Percentiles rank a stretch among this genome's conserved stretches.
phyloP scores from a whole-genome alignment of 2,888 invertebrate species.

The Folsomia manolachei region DNA sequence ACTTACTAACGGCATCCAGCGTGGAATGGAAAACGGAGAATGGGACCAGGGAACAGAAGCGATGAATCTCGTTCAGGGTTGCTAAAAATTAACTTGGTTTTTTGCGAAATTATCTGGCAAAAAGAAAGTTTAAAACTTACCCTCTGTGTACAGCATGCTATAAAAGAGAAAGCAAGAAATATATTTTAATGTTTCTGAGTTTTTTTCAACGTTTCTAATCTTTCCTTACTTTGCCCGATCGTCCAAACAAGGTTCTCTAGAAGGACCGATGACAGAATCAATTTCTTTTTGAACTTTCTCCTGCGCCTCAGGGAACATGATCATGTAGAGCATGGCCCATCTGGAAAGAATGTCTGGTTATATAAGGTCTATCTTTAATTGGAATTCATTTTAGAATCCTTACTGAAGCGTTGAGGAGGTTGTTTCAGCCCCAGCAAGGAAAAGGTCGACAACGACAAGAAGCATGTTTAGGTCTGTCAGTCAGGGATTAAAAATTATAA shows the following conservation, averaged over 20 bases:
- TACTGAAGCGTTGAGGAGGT: slow-evolving; percentile 43
- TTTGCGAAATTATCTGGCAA: too few relatives aligned
- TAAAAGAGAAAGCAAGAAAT: neutral
- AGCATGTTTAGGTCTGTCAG: slow-evolving; percentile 47
- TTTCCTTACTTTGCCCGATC: slow-evolving; percentile 48
- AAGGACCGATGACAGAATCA: slow-evolving; percentile 41
- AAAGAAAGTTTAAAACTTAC: too few relatives aligned
- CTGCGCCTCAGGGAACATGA: slow-evolving; percentile 31
- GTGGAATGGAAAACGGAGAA: slow-evolving; percentile 49
- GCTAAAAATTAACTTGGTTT: too few relatives aligned
- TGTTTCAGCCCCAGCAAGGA: slow-evolving; percentile 50
- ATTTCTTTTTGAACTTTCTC: slow-evolving; percentile 48
- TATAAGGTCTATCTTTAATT: too few relatives aligned
- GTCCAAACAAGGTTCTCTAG: slow-evolving; percentile 49
- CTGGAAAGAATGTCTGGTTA: too few relatives aligned
- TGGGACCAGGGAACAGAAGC: slow-evolving; percentile 50
- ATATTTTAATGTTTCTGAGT: too few relatives aligned
- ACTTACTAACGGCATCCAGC: slow-evolving; percentile 40
- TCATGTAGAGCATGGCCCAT: slow-evolving; percentile 18
- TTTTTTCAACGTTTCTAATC: neutral
- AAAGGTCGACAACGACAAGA: slow-evolving; percentile 46
- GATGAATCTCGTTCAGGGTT: slow-evolving; percentile 51
- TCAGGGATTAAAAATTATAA: neutral
- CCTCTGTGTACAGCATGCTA: slow-evolving; percentile 51
- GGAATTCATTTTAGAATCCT: neutral